phyloP scores from a whole-genome alignment of 2,113 vertebrate genomes.

The Albula glossodonta region DNA sequence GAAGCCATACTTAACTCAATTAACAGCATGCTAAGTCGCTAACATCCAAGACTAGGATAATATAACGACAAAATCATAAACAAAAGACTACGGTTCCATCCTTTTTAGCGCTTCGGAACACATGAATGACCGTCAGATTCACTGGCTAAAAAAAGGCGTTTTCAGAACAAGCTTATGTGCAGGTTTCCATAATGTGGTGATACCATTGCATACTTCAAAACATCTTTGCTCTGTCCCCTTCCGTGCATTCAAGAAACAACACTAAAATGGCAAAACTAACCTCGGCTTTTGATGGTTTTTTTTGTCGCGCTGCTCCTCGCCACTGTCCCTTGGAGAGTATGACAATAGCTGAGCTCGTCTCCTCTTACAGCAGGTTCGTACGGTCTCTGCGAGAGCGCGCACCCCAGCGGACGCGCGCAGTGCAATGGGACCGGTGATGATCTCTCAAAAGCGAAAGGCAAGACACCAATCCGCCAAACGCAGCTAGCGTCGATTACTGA shows the following conservation, averaged over 20 bases:
- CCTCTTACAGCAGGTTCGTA: slow-evolving; percentile 8
- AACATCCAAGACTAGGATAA: background rate
- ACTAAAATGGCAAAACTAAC: slow-evolving; percentile 6
- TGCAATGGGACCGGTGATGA: too few relatives aligned
- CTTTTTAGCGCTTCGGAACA: slow-evolving; percentile 7
- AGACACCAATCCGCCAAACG: too few relatives aligned
- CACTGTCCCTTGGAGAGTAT: background rate
- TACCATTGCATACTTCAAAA: background rate
- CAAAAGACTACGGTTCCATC: slow-evolving; percentile 8
- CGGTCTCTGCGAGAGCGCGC: background rate
- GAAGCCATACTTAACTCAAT: slow-evolving; percentile 7
- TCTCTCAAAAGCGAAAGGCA: too few relatives aligned
- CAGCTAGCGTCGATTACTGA: background rate
- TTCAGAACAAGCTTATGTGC: background rate
- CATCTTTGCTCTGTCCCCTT: background rate
- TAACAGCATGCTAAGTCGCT: too few relatives aligned
- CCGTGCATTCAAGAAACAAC: background rate
- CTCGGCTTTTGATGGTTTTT: background rate
- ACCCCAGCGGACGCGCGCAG: background rate
- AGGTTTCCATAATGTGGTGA: background rate
- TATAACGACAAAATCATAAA: background rate
- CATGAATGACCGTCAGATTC: background rate
- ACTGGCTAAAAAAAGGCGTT: background rate
- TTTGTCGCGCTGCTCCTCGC: background rate
- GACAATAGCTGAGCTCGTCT: slow-evolving; percentile 6